Evolutionary conservation across 2,888 invertebrate genomes (phyloP), one percentile per base, ranked within the genome.

Genomic region (Pecten maximus): DNA sequence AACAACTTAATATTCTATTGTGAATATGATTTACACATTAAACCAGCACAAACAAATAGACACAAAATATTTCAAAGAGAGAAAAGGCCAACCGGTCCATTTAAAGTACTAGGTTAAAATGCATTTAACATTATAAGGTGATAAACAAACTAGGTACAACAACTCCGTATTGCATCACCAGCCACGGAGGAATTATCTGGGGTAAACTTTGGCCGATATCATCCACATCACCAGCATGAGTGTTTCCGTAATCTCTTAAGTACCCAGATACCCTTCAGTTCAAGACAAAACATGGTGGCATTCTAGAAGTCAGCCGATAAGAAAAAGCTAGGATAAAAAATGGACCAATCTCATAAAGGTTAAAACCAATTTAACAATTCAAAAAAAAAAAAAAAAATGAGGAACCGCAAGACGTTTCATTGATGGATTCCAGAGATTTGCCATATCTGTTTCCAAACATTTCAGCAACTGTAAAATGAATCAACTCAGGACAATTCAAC

Each of bases 21-120:
- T 74, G 12, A 74, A 35, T 35, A 28, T 74, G 74, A 74, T 74
- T 74, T 74, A 74, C 74, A 74, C 35, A 74, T 74, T 74, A 74
- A 74, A 4, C 28, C 8, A 74, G 10, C 28, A 6, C 28, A 35
- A 19, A 6, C 10, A 10, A 74, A 28, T 12, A 10, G 35, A 28
- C 0, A 10, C 6, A 35, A 28, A 74, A 74, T 35, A 28, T 74
- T 28, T 74, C 74, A 74, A 74, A 74, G 1, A 28, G 35, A 35
- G 35, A 74, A 74, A 28, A 74, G 74, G 74, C 74, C 74, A 74
- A 74, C 16, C 74, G 28, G 74, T 74, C 74, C 74, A 35, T 74
- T 74, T 74, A 74, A 74, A 35, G 74, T 74, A 35, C 35, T 35
- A 12, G 28, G 28, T 4, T 35, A 8, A 35, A 35, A 74, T 10